Conservation (phyloP, 92 coral and sea anemone genomes). For the Siderastrea radians region DNA sequence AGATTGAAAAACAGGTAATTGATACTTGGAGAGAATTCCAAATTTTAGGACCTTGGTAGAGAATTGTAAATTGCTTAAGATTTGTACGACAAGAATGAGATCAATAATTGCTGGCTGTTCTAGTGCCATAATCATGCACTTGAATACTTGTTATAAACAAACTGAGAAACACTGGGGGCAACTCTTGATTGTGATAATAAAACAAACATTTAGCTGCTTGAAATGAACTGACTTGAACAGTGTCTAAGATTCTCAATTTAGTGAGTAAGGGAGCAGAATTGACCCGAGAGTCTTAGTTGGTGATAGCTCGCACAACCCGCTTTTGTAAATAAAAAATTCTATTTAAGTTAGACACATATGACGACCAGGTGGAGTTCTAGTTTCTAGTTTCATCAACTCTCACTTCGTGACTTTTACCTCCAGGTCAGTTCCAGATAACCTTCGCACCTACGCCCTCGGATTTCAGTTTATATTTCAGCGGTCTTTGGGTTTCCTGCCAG, state of each 20-base stretch:
- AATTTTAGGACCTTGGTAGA: no score
- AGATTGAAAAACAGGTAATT: no score
- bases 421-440: constrained; percentile 90
- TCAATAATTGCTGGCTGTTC: not conserved
- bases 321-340: no score
- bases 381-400: no score
- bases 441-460: constrained; percentile 89
- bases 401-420: not conserved
- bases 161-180: not conserved
- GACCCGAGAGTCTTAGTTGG: no score
- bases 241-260: not conserved
- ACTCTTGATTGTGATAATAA: not conserved
- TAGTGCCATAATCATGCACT: not conserved
- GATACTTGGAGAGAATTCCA: no score
- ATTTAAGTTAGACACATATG: no score
- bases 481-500: constrained; percentile 65
- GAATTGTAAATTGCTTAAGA: no score
- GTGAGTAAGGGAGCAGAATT: not conserved
- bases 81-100: not conserved
- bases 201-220: not conserved
- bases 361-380: no score
- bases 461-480: constrained; percentile 61
- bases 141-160: not conserved
- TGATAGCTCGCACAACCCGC: no score
- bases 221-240: not conserved